Conservation (phyloP, 2,888 invertebrate species). For the Dynastes hyllus region DNA sequence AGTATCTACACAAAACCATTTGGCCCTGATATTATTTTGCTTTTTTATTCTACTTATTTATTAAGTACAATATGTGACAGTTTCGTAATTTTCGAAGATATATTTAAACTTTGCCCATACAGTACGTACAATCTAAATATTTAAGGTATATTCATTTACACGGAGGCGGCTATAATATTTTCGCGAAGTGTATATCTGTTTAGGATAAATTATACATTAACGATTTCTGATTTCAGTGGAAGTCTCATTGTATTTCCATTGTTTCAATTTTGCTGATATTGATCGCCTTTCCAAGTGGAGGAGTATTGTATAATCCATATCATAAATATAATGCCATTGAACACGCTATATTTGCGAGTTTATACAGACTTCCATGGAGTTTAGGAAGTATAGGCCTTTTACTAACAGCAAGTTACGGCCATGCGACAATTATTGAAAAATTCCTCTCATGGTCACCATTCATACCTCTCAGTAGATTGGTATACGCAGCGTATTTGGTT, state of each 20-base stretch:
- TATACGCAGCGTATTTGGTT: conserved; percentile 76
- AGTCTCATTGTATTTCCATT: conserved; percentile 70
- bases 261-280: conserved; percentile 71
- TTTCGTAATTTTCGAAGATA: no score
- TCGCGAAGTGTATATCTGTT: background rate
- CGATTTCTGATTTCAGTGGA: conserved; percentile 53
- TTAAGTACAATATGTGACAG: background rate
- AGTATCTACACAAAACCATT: no score
- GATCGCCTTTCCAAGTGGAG: conserved; percentile 71
- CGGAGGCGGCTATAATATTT: no score
- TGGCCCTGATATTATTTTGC: no score
- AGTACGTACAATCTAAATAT: no score
- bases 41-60: background rate
- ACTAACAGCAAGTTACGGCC: conserved; percentile 74
- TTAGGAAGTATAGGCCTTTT: conserved; percentile 72
- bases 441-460: conserved; percentile 75
- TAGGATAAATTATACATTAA: background rate
- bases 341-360: conserved; percentile 74
- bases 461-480: conserved; percentile 75
- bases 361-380: conserved; percentile 76
- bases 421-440: conserved; percentile 64
- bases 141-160: no score
- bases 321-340: conserved; percentile 73
- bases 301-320: conserved; percentile 72
- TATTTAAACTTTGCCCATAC: no score